Evolutionary conservation across 2,888 invertebrate genomes (phyloP), one percentile per base, ranked within the genome.

Genomic region (Lasius fuliginosus): DNA sequence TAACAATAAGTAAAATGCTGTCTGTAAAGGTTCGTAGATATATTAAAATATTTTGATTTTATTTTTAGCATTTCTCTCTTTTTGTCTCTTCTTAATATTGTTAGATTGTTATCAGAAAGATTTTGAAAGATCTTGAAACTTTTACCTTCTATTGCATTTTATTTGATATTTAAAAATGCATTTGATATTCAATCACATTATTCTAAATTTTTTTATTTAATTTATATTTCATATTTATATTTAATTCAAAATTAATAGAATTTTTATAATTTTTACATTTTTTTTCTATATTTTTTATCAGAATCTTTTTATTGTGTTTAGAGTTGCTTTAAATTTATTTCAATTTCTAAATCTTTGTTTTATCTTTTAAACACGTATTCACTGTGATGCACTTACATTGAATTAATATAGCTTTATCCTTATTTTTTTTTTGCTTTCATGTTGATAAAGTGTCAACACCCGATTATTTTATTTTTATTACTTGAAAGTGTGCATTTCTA

Each of bases 391-490:
- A 33, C n/a, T 42, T 46, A 18, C n/a, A 42, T 74, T 74, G 64
- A 75, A 75, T 65, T 75, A 46, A 67, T 76, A 65, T 46, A 64
- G 46, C 46, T 75, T 49, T 76, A 75, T 62, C 23, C 18, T 75
- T 64, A 76, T 65, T 76, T 65, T 76, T 65, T 65, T 76, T 65
- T 76, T 65, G 75, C 12, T 23, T 49, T 49, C 15, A 11, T 23
- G 11, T 30, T 33, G 74, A 74, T 74, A 76, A 76, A 76, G 23
- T 33, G 33, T 76, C 42, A 75, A 75, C 46, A 64, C 75, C 23
- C 75, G 75, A 75, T 75, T 64, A 67, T 76, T 76, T 33, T 49
- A 36, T 33, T n/a, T 33, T 76, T 49, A 49, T 75, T 75, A 49
- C 33, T 65, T 11, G 67, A 46, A 23, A 15, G 5, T 64, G 15